phyloP scores from a whole-genome alignment of 2,113 vertebrate species.

The Sorex fumeus region DNA sequence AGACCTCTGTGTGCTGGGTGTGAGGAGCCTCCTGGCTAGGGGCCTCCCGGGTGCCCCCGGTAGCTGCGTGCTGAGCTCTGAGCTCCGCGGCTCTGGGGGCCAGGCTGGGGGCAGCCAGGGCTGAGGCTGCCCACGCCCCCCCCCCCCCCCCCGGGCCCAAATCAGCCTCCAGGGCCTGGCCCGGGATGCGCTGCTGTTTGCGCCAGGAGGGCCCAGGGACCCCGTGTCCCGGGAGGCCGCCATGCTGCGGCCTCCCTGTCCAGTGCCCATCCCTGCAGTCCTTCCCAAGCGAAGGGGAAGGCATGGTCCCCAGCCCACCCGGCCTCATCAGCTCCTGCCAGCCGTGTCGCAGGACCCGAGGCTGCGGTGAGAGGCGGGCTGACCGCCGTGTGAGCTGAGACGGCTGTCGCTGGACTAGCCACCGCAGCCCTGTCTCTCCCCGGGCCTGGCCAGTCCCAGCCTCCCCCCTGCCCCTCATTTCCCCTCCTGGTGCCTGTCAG shows the following conservation, averaged over 20 bases:
- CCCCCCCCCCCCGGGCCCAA: slow-evolving; percentile 23
- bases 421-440: background rate
- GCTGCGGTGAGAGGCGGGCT: background rate
- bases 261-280: background rate
- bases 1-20: background rate
- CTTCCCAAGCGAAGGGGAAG: background rate
- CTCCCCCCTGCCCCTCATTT: background rate
- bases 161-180: background rate
- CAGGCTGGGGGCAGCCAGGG: background rate
- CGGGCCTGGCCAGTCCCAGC: background rate
- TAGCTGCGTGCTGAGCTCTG: no score
- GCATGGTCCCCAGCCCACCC: background rate
- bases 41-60: no score
- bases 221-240: background rate
- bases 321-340: slow-evolving; percentile 39
- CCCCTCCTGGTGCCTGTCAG: slow-evolving; percentile 65
- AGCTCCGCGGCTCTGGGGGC: background rate
- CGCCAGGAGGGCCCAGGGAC: slow-evolving; percentile 24
- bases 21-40: background rate
- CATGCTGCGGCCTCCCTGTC: background rate
- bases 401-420: background rate
- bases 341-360: background rate
- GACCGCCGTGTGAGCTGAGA: background rate
- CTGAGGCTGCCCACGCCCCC: background rate
- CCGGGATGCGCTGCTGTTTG: background rate